Evolutionary conservation across 2,888 invertebrate species (phyloP).

Genomic region (Leucophenga maculata): DNA sequence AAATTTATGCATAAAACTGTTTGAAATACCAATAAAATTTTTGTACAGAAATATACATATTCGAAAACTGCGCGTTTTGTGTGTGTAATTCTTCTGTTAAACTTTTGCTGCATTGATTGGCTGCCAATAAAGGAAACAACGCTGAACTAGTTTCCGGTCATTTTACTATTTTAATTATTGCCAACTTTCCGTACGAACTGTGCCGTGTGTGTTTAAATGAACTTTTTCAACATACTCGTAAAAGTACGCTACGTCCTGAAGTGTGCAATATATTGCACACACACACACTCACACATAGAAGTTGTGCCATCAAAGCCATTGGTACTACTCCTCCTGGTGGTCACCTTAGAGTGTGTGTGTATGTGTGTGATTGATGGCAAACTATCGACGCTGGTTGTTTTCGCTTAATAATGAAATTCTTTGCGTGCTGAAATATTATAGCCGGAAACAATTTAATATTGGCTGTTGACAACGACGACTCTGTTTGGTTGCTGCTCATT

Average conservation of each 20-base stretch:
- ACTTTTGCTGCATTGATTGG: neutral
- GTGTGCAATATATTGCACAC: conserved; percentile 16
- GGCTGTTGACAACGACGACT: neutral
- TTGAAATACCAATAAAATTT: too few species aligned
- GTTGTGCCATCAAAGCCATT: conserved; percentile 41
- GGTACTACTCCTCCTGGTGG: conserved; percentile 29
- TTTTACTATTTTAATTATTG: neutral
- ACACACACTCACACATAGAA: neutral
- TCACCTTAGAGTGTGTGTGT: conserved; percentile 15
- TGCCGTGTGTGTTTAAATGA: neutral
- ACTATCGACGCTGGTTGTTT: neutral
- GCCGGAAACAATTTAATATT: conserved; percentile 18
- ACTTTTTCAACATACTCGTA: too few species aligned
- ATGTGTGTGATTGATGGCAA: conserved; percentile 6
- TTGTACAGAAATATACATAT: too few species aligned
- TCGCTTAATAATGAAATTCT: conserved; percentile 24
- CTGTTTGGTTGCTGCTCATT: neutral
- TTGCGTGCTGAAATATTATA: conserved; percentile 13
- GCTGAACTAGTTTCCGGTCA: neutral
- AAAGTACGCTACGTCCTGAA: neutral
- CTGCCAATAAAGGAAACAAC: neutral
- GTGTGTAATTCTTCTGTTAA: neutral
- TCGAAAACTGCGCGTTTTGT: too few species aligned
- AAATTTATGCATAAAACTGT: too few species aligned
- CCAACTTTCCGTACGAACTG: neutral